Base-by-base conservation (phyloP, 2,113 vertebrate species). In the Poicephalus gulielmi region DNA sequence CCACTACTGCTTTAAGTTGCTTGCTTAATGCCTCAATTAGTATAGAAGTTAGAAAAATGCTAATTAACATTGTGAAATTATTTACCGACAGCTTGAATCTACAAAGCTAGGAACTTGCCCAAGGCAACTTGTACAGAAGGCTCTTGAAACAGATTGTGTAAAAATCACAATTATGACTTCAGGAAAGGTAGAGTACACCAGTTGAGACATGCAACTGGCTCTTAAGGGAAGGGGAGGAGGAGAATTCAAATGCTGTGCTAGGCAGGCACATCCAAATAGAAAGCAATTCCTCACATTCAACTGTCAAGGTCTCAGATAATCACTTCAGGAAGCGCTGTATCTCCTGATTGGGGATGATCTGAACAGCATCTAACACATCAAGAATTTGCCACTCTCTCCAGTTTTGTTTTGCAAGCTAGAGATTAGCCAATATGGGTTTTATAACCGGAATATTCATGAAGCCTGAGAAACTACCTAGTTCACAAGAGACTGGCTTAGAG, bases 1-100 rank as follows among this genome's bases (percentile, higher is more conserved):
- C 90, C 69, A 86, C 69, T 88, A 84, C 76, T 85, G 95, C 93
- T 94, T 90, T 90, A 92, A 93, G 83, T 92, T 92, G 87, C 93
- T 96, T 97, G 95, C 93, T 97, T 96, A 97, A 96, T 96, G 87
- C 83, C 97, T 96, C 94, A 95, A 95, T 92, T 96, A 96, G 90
- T 93, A 95, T 1, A 96, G 78, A 95, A 97, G 95, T 88, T 97
- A 69, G 77, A 97, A 87, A 97, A 97, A 96, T 89, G 73, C 91
- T 97, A 98, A 98, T 97, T 97, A 98, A 97, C 86, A 89, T 17
- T 67, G 90, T 46, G 86, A 95, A 97, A 97, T 97, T 97, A 97
- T 95, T 95, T 97, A 96, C 90, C 12, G 85, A 97, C 96, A 98
- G 95, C 94, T 96, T 96, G 80, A 95, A 95, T 96, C 73, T 96